Evolutionary conservation across 2,797 vertebrate species (phyloP).

Genomic region (Sebastiscus albofasciatus): DNA sequence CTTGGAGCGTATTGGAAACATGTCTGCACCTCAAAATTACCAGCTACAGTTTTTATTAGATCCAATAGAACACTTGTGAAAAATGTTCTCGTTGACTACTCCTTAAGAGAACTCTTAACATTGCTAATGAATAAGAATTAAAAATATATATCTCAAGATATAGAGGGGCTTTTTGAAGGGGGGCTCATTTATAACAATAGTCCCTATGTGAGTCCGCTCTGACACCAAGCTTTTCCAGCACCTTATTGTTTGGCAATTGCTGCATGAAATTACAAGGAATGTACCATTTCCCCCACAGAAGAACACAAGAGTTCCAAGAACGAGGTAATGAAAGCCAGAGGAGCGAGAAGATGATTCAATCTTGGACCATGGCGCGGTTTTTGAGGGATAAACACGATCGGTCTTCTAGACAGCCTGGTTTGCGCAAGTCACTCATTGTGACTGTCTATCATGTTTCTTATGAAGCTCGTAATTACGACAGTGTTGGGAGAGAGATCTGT

Average conservation of each 20-base stretch:
- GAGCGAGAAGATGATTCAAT: constrained; percentile 63
- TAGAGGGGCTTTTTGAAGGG: not conserved
- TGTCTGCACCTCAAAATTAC: not conserved
- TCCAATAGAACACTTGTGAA: not conserved
- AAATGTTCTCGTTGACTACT: not conserved
- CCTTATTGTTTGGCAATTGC: constrained; percentile 56
- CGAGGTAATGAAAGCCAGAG: constrained; percentile 75
- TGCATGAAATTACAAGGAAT: constrained; percentile 51
- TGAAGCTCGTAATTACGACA: constrained; percentile 68
- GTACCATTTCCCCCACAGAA: constrained; percentile 46
- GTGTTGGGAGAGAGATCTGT: constrained; percentile 55
- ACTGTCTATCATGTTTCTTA: constrained; percentile 62
- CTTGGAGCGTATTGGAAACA: constrained; percentile 5
- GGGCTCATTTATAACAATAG: constrained; percentile 17
- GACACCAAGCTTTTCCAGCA: constrained; percentile 26
- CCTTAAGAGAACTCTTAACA: not conserved
- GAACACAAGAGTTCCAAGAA: constrained; percentile 25
- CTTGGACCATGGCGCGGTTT: constrained; percentile 62
- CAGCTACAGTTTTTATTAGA: not conserved
- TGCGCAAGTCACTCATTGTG: constrained; percentile 68
- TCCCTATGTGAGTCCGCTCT: constrained; percentile 16
- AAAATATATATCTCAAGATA: not conserved
- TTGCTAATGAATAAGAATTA: not conserved
- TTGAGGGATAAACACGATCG: constrained; percentile 69
- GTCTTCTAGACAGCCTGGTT: constrained; percentile 75